A percentile compares a stretch with the other conserved stretches of the same genome.
Evolutionary conservation across 2,888 invertebrate genomes (phyloP).

Genomic region (Dolichopus griseipennis): DNA sequence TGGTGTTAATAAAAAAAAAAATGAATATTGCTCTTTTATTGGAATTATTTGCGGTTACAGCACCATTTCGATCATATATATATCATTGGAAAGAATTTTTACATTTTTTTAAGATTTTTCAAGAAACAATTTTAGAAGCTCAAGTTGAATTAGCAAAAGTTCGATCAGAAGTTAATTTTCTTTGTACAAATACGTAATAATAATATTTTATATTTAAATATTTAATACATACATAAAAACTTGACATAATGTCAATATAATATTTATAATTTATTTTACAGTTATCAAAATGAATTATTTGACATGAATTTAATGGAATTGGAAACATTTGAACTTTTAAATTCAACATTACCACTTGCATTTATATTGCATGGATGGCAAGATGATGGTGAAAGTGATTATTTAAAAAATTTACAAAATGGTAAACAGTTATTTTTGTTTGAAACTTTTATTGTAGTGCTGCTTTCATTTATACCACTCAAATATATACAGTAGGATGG

Average conservation of each 20-base stretch:
- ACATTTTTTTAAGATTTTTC: not conserved
- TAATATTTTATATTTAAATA: not conserved
- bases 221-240: too few species aligned
- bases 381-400: conserved; percentile 36
- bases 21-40: not conserved
- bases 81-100: conserved; percentile 7
- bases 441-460: too few species aligned
- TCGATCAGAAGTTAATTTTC: not conserved
- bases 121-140: not conserved
- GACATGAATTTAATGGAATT: conserved; percentile 32
- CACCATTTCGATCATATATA: not conserved
- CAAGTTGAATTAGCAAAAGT: not conserved
- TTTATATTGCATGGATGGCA: conserved; percentile 41
- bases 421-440: conserved; percentile 24
- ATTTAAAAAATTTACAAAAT: conserved; percentile 35
- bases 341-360: conserved; percentile 31
- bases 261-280: not conserved
- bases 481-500: too few species aligned
- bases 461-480: too few species aligned
- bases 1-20: too few species aligned
- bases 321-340: conserved; percentile 32
- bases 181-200: not conserved
- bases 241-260: too few species aligned
- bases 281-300: not conserved
- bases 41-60: not conserved